Conservation (phyloP, 1,140 invertebrate species). For the Achroia grisella region DNA sequence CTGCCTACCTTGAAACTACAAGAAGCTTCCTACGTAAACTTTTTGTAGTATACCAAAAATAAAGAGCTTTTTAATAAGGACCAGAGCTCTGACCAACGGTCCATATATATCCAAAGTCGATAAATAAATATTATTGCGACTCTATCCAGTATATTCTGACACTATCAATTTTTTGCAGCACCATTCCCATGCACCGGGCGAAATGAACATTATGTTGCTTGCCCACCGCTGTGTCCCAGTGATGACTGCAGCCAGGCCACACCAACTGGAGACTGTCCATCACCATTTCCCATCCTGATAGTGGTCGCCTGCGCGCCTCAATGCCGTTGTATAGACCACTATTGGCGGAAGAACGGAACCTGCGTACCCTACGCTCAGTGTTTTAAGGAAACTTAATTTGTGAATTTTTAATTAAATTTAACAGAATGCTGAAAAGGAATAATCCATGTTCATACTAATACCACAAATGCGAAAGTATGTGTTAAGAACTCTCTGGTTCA, state of each 20-base stretch:
- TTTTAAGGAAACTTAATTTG: neutral
- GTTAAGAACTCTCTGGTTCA: too few relatives aligned
- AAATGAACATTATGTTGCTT: constrained; percentile 27
- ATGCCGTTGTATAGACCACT: constrained; percentile 30
- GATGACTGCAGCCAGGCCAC: constrained; percentile 32
- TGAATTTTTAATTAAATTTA: too few relatives aligned
- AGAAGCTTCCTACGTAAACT: too few relatives aligned
- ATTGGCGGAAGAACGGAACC: constrained; percentile 27
- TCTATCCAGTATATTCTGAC: too few relatives aligned
- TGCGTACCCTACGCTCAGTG: constrained; percentile 28
- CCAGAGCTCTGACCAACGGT: too few relatives aligned
- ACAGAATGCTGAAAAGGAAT: too few relatives aligned
- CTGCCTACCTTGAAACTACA: too few relatives aligned
- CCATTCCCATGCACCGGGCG: constrained; percentile 17
- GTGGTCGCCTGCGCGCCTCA: constrained; percentile 22
- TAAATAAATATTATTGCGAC: too few relatives aligned
- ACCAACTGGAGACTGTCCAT: constrained; percentile 20
- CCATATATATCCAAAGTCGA: too few relatives aligned
- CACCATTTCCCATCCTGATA: constrained; percentile 11
- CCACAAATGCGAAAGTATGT: neutral
- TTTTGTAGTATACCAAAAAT: too few relatives aligned
- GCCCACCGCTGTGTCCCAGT: constrained; percentile 31
- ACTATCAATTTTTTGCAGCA: constrained; percentile 30
- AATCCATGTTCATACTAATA: neutral
- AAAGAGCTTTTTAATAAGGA: too few relatives aligned